A percentile compares a stretch with the other conserved stretches of the same genome.
phyloP scores from a whole-genome alignment of 2,888 invertebrate genomes.

The Pristionchus mayeri region DNA sequence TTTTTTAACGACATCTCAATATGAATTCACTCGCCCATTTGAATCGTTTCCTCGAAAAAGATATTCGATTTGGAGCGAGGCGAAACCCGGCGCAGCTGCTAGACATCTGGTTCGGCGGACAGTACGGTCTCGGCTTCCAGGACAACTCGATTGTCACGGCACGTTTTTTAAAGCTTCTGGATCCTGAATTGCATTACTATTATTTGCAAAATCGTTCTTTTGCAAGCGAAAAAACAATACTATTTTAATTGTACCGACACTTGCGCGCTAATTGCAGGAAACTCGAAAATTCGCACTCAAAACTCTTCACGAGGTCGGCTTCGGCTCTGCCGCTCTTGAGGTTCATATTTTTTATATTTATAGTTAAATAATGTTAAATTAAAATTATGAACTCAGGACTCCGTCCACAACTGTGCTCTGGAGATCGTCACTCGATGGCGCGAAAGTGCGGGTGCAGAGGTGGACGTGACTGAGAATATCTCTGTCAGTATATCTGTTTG shows the following conservation, averaged over 20 bases:
- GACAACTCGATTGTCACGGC: background rate
- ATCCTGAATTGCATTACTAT: background rate
- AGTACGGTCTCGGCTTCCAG: background rate
- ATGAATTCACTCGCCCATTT: background rate
- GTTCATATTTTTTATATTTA: background rate
- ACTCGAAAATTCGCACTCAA: conserved; percentile 23
- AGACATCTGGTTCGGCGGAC: background rate
- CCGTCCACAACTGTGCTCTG: background rate
- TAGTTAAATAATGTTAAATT: background rate
- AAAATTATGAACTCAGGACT: background rate
- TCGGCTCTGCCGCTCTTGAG: background rate
- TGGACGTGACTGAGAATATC: conserved; percentile 33
- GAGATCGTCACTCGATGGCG: conserved; percentile 4
- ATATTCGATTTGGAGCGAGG: background rate
- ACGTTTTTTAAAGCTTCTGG: too few relatives aligned
- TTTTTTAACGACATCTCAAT: background rate
- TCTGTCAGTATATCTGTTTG: background rate
- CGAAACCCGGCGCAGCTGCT: background rate
- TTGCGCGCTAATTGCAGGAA: background rate
- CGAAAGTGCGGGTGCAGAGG: background rate
- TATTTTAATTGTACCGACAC: background rate
- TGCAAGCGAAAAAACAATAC: background rate
- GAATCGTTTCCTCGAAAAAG: background rate
- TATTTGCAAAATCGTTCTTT: background rate
- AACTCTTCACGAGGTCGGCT: background rate